phyloP scores from a whole-genome alignment of 2,888 invertebrate genomes.

The Himalopsyche kuldschensis region DNA sequence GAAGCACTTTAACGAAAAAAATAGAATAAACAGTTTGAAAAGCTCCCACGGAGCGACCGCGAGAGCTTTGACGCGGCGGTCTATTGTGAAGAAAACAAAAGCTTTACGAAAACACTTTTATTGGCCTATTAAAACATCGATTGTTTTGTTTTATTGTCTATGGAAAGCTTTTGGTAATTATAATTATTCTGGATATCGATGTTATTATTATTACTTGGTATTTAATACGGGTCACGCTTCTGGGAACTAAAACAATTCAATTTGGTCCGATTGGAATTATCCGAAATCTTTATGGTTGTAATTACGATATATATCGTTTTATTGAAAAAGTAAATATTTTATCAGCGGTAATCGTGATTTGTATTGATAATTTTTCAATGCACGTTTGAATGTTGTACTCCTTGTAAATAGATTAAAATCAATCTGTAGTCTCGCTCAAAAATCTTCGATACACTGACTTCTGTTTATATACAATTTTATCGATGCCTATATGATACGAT shows the following conservation, averaged over 20 bases:
- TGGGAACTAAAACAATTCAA: background rate
- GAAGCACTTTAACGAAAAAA: too few relatives aligned
- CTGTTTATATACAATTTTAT: too few relatives aligned
- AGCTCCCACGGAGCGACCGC: background rate
- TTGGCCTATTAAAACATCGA: background rate
- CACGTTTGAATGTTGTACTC: too few relatives aligned
- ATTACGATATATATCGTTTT: too few relatives aligned
- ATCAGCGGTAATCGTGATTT: too few relatives aligned
- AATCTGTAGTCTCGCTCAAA: too few relatives aligned
- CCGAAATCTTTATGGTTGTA: background rate
- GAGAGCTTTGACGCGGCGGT: background rate
- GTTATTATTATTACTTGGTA: background rate
- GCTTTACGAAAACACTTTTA: background rate
- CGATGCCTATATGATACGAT: too few relatives aligned
- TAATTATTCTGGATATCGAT: background rate
- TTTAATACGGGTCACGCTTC: background rate
- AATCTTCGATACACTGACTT: too few relatives aligned
- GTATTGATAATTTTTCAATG: too few relatives aligned
- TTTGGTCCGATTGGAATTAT: background rate
- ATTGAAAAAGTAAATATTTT: too few relatives aligned
- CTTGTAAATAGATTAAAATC: too few relatives aligned
- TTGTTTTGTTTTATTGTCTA: background rate
- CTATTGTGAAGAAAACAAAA: background rate
- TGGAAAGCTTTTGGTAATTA: background rate
- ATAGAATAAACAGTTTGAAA: background rate